Evolutionary conservation across 2,797 vertebrate genomes (phyloP).

Genomic region (Gallinago solitaria): DNA sequence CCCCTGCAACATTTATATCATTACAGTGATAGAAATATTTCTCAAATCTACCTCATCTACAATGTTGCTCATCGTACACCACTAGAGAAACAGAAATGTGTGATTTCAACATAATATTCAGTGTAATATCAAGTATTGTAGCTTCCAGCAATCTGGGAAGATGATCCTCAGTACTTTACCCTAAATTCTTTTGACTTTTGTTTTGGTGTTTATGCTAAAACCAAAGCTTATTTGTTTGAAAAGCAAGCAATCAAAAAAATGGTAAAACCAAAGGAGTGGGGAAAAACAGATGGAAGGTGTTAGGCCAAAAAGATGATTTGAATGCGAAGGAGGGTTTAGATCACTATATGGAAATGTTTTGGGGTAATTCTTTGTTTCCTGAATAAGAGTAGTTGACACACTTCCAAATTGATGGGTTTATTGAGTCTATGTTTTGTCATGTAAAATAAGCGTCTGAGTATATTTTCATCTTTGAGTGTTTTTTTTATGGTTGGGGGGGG

Average conservation of each 20-base stretch:
- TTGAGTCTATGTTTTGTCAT: neutral
- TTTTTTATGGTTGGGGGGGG: neutral
- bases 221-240: neutral
- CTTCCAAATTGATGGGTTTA: neutral
- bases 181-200: neutral
- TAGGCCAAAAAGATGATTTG: neutral
- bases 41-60: slow-evolving; percentile 52
- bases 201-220: neutral
- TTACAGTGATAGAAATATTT: neutral
- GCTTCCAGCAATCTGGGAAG: neutral
- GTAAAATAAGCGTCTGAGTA: neutral
- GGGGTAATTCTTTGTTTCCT: neutral
- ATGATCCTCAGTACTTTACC: neutral
- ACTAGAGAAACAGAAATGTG: neutral
- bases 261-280: neutral
- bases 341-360: neutral
- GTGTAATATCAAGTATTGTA: neutral
- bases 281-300: neutral
- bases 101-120: neutral
- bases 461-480: neutral
- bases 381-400: neutral
- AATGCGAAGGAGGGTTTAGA: neutral
- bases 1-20: neutral
- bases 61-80: neutral
- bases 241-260: neutral